Evolutionary conservation across 2,797 vertebrate genomes (phyloP).

Genomic region (Tapirus indicus): DNA sequence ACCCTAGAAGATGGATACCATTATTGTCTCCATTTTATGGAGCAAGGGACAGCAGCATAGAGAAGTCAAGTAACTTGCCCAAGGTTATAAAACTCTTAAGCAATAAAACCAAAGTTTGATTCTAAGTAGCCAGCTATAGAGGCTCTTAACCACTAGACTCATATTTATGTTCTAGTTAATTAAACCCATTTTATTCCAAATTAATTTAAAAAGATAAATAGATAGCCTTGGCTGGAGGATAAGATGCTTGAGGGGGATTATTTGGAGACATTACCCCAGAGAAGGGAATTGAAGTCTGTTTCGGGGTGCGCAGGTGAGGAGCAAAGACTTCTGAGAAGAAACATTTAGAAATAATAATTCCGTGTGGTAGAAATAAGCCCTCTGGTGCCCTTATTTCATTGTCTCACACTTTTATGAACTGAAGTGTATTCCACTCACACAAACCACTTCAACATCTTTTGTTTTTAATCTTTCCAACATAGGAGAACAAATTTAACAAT

Average conservation of each 20-base stretch:
- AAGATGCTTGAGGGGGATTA: conserved; percentile 29
- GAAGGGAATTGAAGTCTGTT: conserved; percentile 67
- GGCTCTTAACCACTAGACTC: background rate
- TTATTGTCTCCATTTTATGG: background rate
- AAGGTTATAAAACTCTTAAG: background rate
- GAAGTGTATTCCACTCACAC: conserved; percentile 88
- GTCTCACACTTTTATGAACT: conserved; percentile 77
- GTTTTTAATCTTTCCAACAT: conserved; percentile 86
- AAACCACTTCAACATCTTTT: conserved; percentile 87
- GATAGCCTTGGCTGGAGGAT: background rate
- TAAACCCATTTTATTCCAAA: conserved; percentile 4
- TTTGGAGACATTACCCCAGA: conserved; percentile 14
- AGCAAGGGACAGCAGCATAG: background rate
- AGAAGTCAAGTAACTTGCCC: background rate
- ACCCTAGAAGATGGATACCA: background rate
- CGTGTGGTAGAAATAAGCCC: conserved; percentile 62
- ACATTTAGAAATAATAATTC: conserved; percentile 72
- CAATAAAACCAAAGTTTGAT: background rate
- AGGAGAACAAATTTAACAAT: conserved; percentile 90
- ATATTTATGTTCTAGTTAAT: conserved; percentile 20
- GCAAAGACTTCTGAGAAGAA: background rate
- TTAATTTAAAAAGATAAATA: background rate
- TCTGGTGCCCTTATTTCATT: conserved; percentile 80
- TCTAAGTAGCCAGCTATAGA: background rate
- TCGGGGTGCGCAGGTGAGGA: background rate